phyloP scores from a whole-genome alignment of 1,140 invertebrate species.

The Trichogramma pretiosum region DNA sequence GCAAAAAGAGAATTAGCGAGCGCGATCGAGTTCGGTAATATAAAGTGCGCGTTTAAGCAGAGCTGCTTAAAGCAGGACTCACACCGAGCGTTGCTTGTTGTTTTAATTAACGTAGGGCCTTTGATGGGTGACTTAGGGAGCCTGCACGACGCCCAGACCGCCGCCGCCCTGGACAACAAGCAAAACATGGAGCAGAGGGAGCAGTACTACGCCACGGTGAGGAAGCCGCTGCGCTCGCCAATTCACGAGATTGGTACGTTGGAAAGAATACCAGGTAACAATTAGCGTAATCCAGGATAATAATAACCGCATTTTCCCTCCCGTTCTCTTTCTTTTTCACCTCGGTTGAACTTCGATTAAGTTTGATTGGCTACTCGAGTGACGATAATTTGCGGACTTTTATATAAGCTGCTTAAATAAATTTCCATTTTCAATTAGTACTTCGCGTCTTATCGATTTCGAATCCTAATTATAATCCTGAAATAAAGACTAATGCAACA shows the following conservation, averaged over 20 bases:
- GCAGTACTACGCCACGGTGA: conserved; percentile 49
- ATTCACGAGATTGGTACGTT: conserved; percentile 43
- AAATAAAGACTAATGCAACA: conserved; percentile 9
- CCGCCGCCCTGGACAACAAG: conserved; percentile 48
- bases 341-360: too few relatives aligned
- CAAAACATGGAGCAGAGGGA: conserved; percentile 50
- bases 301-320: too few relatives aligned
- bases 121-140: conserved; percentile 43
- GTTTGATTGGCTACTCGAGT: too few relatives aligned
- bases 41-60: not conserved
- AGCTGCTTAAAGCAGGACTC: not conserved
- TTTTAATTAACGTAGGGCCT: conserved; percentile 30
- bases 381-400: too few relatives aligned
- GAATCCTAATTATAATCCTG: not conserved
- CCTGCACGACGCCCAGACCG: conserved; percentile 42
- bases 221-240: conserved; percentile 46
- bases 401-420: too few relatives aligned
- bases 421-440: not conserved
- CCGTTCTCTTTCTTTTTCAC: too few relatives aligned
- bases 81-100: not conserved
- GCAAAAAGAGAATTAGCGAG: too few relatives aligned
- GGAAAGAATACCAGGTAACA: conserved; percentile 49
- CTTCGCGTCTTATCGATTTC: not conserved
- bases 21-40: not conserved
- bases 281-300: too few relatives aligned